Base-by-base conservation (phyloP, 2,113 vertebrate genomes). In the Gobio gobio region DNA sequence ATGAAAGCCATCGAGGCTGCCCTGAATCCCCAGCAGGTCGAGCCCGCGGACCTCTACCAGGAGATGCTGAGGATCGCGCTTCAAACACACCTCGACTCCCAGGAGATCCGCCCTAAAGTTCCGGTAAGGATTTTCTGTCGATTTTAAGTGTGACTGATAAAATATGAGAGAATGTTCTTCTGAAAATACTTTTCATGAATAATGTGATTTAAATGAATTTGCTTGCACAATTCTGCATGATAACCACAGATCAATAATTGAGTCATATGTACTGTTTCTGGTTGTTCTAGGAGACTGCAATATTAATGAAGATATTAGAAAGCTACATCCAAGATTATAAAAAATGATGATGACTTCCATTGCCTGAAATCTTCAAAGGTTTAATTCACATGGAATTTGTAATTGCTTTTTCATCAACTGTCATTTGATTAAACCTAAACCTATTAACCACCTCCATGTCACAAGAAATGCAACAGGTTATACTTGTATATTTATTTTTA, bases 271-370 rank as follows among this genome's bases (percentile, higher is more conserved):
- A 22, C 26, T 86, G 9, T 43, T 22, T 68, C 90, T 43, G 83
- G 40, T 92, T 7, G 89, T 91, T 91, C n/a, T 85, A 97, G 96
- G 96, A 95, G 83, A 89, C 89, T 1, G 93, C 95, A 61, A 90
- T 95, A 86, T 78, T 96, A 86, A 91, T 93, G 86, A 96, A 96
- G 92, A 92, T 96, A 89, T 93, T 97, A 93, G 93, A 94, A 89
- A 96, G 92, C 86, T 96, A 96, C 90, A 89, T 95, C 85, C 94
- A 94, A 72, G 93, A 68, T 66, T 88, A 73, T 84, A 91, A 91
- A 93, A 96, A 92, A 89, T 92, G 76, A 91, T n/a, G 33, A 88
- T 78, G 61, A 72, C 77, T 59, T 47, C 40, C 36, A 22, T 36
- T 24, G 10, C 10, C 77, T 51, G 68, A 81, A 24, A 47, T 24